phyloP scores from a whole-genome alignment of 64 coral and sea anemone genomes.

The Actinia tenebrosa region DNA sequence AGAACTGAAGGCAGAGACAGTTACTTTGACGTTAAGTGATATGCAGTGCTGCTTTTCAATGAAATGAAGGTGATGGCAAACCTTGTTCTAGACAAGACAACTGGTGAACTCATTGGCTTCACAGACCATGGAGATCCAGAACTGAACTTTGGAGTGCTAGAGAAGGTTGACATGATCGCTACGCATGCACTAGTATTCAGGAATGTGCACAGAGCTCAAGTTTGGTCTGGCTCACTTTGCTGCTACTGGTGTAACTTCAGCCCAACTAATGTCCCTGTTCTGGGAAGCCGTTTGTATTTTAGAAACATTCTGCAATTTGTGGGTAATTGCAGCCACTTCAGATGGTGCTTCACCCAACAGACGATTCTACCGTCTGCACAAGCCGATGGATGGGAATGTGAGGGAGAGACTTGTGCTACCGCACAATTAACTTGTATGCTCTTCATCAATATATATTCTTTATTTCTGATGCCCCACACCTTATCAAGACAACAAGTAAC shows the following conservation, averaged over 20 bases:
- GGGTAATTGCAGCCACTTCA: no score
- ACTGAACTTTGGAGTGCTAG: no score
- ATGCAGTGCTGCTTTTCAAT: conserved; percentile 11
- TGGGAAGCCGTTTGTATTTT: conserved; percentile 24
- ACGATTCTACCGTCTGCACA: conserved; percentile 22
- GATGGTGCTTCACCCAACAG: conserved; percentile 41
- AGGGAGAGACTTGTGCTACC: no score
- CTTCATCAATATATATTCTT: no score
- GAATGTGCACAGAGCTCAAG: conserved; percentile 35
- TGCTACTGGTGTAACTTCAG: no score
- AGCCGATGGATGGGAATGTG: neutral
- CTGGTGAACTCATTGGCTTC: no score
- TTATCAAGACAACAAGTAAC: no score
- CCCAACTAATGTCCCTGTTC: conserved; percentile 28
- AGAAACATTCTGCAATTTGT: conserved; percentile 15
- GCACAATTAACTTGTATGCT: no score
- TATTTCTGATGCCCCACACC: no score
- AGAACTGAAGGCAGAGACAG: conserved; percentile 35
- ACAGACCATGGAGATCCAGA: no score
- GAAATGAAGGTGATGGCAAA: conserved; percentile 40
- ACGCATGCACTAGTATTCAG: conserved; percentile 30
- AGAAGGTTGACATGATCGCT: conserved; percentile 26
- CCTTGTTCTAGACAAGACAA: conserved; percentile 19
- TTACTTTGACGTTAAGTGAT: conserved; percentile 57
- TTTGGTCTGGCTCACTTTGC: no score